phyloP scores from a whole-genome alignment of 53 echinoderm and acorn worm species.

The Luidia sarsii region DNA sequence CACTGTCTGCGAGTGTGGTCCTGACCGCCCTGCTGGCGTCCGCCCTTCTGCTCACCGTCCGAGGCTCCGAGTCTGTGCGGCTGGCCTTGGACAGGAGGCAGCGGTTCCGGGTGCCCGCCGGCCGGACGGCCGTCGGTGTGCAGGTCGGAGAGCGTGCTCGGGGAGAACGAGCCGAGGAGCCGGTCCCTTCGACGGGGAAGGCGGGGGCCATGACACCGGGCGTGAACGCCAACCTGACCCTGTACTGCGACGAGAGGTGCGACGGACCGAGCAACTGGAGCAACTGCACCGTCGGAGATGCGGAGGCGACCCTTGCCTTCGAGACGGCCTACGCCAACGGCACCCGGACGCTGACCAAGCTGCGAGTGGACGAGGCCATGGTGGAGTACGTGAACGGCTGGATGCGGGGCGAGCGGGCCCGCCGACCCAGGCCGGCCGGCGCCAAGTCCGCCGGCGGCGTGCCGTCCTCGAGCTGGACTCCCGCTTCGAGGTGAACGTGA shows the following conservation, averaged over 20 bases:
- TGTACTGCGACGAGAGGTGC: constrained; percentile 21
- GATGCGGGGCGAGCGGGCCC: neutral
- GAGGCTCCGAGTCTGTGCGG: too few relatives aligned
- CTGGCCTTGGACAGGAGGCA: too few relatives aligned
- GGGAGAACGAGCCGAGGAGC: too few relatives aligned
- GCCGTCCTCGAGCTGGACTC: constrained; percentile 66
- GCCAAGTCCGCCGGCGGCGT: constrained; percentile 61
- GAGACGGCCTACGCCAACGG: constrained; percentile 56
- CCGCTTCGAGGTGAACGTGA: constrained; percentile 70
- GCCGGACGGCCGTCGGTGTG: too few relatives aligned
- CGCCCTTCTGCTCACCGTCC: too few relatives aligned
- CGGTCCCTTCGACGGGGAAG: too few relatives aligned
- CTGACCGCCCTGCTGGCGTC: too few relatives aligned
- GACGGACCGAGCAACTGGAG: constrained; percentile 1
- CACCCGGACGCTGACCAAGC: constrained; percentile 43
- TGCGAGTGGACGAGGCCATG: constrained; percentile 56
- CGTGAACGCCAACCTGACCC: neutral
- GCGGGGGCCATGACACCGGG: too few relatives aligned
- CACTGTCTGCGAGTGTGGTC: too few relatives aligned
- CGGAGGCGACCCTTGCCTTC: constrained; percentile 32
- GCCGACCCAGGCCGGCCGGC: constrained; percentile 35
- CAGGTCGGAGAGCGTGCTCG: too few relatives aligned
- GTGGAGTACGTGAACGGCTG: constrained; percentile 72
- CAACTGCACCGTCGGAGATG: constrained; percentile 26
- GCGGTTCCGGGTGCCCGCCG: too few relatives aligned